phyloP scores from a whole-genome alignment of 2,113 vertebrate species.

The Pardalotus punctatus region DNA sequence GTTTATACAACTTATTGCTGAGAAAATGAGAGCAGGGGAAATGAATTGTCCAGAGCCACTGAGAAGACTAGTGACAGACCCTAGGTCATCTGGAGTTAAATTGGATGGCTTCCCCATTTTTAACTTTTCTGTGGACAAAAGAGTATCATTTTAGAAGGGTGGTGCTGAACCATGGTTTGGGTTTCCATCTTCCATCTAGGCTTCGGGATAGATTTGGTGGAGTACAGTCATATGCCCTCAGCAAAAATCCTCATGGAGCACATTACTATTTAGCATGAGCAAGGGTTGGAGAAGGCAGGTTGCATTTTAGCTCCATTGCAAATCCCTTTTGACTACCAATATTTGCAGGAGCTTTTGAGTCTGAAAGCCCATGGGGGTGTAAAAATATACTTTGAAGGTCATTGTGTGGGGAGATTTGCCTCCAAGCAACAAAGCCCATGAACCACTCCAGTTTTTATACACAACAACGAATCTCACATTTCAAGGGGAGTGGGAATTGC shows the following conservation, averaged over 20 bases:
- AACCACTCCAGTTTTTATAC: neutral
- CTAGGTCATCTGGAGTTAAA: neutral
- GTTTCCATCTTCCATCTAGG: neutral
- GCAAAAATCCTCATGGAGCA: neutral
- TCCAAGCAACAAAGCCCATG: neutral
- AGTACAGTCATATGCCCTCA: neutral
- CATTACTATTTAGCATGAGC: neutral
- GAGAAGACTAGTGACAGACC: neutral
- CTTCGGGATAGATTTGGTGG: neutral
- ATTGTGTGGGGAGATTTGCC: neutral
- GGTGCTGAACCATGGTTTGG: neutral
- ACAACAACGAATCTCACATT: fast-evolving
- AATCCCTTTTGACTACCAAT: neutral
- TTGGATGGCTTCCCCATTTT: neutral
- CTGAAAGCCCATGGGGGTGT: neutral
- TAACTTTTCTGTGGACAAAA: neutral
- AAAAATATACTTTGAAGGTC: constrained; percentile 17
- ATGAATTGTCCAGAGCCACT: neutral
- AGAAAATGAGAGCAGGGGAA: neutral
- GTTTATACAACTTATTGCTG: neutral
- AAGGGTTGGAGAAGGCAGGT: neutral
- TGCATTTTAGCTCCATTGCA: neutral
- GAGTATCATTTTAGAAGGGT: neutral
- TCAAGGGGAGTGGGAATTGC: neutral
- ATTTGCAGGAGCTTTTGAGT: neutral